Base-by-base conservation (phyloP, 2,888 invertebrate species). In the Cheilosia pagana region DNA sequence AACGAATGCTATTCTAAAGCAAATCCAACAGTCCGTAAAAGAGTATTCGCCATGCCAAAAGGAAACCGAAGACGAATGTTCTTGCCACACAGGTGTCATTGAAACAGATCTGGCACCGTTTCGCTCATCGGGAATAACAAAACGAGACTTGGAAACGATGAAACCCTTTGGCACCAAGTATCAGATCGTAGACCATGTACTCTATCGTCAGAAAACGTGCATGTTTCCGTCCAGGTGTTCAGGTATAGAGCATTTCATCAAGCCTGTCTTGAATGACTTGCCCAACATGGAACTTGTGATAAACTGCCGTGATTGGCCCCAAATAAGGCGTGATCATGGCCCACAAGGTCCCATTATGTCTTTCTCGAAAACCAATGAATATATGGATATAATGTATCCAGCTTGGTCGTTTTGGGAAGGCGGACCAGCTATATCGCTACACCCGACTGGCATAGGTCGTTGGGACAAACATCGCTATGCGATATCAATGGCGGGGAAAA, bases 351-450 rank as follows among this genome's bases (percentile, higher is more conserved):
- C 99, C 14, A 94, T 99, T n/a, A 96, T 99, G 90, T 99, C 98
- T 2, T 99, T 99, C 91, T 98, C 98, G 91, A 99, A 98, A 87
- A 93, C 96, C 0, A 89, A 91, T 50, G 95, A 97, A 41, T 96
- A 97, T 92, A 93, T 94, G 91, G 99, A 99, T 90, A 97, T 99
- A 82, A 96, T 96, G 95, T 97, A 96, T 91, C 99, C 99, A 0
- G 97, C 98, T 0, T 99, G 99, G 99, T 95, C 98, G 48, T 99
- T 99, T 92, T 98, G 98, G 98, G 98, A 98, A 92, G 99, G 99
- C 28, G 99, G 99, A 0, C 99, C 99, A 14, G 98, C 99, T 0
- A 98, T 99, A 88, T 95, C 96, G 43, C 92, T 98, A 10, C 98
- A 98, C 92, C 99, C 99, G 0, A 95, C 95, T 68, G 99, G 99